Conservation (phyloP, 2,888 invertebrate genomes). For the Ditylenchus weischeri region DNA sequence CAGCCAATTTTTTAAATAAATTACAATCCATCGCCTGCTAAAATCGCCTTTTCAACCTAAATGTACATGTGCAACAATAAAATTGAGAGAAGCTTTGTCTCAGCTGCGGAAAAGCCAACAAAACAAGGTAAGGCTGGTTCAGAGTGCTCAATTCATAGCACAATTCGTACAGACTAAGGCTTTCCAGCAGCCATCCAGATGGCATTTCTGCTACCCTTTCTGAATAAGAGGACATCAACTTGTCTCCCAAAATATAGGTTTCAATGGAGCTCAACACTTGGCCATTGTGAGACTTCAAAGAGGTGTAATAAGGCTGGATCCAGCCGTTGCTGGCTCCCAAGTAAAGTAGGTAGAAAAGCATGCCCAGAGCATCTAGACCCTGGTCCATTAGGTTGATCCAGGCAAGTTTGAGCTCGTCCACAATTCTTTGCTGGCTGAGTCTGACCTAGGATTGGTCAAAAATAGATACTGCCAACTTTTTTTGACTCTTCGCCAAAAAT, state of each 20-base stretch:
- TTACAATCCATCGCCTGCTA: too few species aligned
- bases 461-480: too few species aligned
- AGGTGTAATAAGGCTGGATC: slow-evolving; percentile 15
- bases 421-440: slow-evolving; percentile 24
- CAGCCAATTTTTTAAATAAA: too few species aligned
- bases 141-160: slow-evolving; percentile 29
- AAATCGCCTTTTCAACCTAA: too few species aligned
- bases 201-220: not conserved
- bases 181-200: not conserved
- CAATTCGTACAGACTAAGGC: slow-evolving; percentile 12
- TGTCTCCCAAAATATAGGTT: not conserved
- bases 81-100: slow-evolving; percentile 22
- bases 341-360: slow-evolving; percentile 28
- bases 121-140: slow-evolving; percentile 27
- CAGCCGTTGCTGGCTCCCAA: slow-evolving; percentile 30
- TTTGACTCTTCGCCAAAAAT: too few species aligned
- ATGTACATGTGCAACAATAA: not conserved
- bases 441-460: not conserved
- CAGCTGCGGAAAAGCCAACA: slow-evolving; percentile 29
- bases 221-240: slow-evolving; percentile 18
- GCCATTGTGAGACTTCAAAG: not conserved
- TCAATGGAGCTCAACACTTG: not conserved
- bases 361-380: slow-evolving; percentile 32
- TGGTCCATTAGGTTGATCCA: slow-evolving; percentile 30
- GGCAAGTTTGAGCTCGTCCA: slow-evolving; percentile 30